Conservation (phyloP, 1,140 invertebrate species). For the Elymnias hypermnestra region DNA sequence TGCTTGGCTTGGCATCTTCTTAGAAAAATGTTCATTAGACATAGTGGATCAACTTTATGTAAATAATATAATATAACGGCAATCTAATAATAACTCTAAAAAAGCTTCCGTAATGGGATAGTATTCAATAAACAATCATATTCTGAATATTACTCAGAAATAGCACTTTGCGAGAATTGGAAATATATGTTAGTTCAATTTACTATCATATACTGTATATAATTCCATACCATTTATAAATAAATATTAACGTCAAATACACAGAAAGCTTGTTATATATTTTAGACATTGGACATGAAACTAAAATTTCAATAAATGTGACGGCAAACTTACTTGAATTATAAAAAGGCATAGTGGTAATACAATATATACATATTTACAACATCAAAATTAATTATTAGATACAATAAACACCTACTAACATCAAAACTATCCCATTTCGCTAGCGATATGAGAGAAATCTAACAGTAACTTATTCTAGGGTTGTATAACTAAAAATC, state of each 20-base stretch:
- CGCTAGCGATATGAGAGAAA: constrained; percentile 3
- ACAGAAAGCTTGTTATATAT: background rate
- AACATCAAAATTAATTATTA: constrained; percentile 2
- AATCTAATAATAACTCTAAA: background rate
- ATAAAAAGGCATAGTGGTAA: constrained; percentile 2
- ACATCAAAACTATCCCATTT: constrained; percentile 4
- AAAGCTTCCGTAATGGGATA: background rate
- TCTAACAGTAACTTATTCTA: constrained; percentile 4
- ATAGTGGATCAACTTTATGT: constrained; percentile 14
- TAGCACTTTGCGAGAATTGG: background rate
- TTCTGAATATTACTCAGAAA: background rate
- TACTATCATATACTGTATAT: background rate
- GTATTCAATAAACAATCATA: background rate
- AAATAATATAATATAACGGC: background rate
- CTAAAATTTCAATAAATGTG: constrained; percentile 1
- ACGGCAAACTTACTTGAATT: background rate
- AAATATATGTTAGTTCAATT: background rate
- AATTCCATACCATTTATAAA: background rate
- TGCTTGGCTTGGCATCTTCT: background rate
- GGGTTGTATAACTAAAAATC: constrained; percentile 2
- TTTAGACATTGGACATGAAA: background rate
- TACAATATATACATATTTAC: constrained; percentile 21
- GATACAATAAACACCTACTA: background rate
- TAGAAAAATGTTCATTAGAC: background rate
- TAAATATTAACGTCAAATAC: background rate